Evolutionary conservation across 2,113 vertebrate species (phyloP).

Genomic region (Bujurquina vittata): DNA sequence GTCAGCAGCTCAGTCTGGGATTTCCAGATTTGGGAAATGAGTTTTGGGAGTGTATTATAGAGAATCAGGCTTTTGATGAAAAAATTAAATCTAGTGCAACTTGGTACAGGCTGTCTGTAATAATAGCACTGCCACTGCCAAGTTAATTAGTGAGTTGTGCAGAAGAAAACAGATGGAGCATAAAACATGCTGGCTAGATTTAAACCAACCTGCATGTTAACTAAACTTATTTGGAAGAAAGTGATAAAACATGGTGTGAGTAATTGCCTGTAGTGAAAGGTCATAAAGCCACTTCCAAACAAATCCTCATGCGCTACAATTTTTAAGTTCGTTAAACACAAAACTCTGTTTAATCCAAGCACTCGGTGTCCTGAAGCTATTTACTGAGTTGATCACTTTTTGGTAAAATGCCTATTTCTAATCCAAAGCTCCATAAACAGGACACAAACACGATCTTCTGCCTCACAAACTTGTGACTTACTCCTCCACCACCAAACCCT

Average conservation of each 20-base stretch:
- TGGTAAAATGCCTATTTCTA: not conserved
- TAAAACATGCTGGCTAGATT: not conserved
- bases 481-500: not conserved
- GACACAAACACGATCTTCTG: not conserved
- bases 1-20: conserved; percentile 26
- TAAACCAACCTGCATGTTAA: not conserved
- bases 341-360: not conserved
- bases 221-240: not conserved
- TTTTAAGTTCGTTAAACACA: too few species aligned
- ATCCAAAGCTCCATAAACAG: not conserved
- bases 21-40: not conserved
- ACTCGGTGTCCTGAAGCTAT: not conserved
- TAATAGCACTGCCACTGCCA: not conserved
- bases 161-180: not conserved
- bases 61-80: not conserved
- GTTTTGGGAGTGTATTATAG: not conserved
- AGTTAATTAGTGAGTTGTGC: not conserved
- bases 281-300: not conserved
- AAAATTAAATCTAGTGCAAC: not conserved
- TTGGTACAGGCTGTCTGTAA: not conserved
- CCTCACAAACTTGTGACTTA: not conserved
- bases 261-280: not conserved
- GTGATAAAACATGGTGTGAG: not conserved
- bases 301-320: not conserved
- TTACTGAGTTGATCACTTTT: not conserved